Evolutionary conservation across 2,113 vertebrate genomes (phyloP), one percentile per base, ranked within the genome.

Genomic region (Micronisus gabar): DNA sequence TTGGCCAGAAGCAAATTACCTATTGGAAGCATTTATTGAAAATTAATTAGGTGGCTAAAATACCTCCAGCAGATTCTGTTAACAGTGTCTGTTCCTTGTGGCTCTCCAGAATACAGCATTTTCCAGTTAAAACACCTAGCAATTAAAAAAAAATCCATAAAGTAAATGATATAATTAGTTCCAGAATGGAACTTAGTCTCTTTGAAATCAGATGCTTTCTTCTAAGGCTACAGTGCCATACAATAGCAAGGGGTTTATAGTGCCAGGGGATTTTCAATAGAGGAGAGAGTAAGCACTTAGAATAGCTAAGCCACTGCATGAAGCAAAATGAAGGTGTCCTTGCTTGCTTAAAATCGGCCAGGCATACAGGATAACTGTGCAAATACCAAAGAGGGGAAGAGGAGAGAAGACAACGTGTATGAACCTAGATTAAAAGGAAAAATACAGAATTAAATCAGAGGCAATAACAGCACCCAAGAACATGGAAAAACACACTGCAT

Each of bases 41-140:
- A 98, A 98, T 98, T 98, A 98, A 98, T 98, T 98, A 98, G 98
- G 98, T 98, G 98, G 97, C 97, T 98, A 96, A 98, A 98, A 97
- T 96, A 97, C 98, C 98, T 97, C 72, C 92, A 97, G 98, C 97
- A 97, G 97, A 91, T 97, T 97, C 95, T 94, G 95, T 97, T 97
- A 90, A 89, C 95, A 65, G 96, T 85, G 94, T 89, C 72, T 95
- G 96, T 88, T 98, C 97, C 97, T 97, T 95, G 94, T 94, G 84
- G 96, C 96, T 96, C 95, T 88, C 97, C 97, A 97, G 94, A 96
- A 93, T 87, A 88, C 88, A 55, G 38, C 27, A 94, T 98, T 97
- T 98, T 97, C 97, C 94, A 97, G 97, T 98, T 97, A 97, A 98
- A 98, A 98, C 98, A 98, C 98, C 98, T 98, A 98, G 95, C 97